Conservation (phyloP, 2,113 vertebrate genomes). For the Mustela nigripes region DNA sequence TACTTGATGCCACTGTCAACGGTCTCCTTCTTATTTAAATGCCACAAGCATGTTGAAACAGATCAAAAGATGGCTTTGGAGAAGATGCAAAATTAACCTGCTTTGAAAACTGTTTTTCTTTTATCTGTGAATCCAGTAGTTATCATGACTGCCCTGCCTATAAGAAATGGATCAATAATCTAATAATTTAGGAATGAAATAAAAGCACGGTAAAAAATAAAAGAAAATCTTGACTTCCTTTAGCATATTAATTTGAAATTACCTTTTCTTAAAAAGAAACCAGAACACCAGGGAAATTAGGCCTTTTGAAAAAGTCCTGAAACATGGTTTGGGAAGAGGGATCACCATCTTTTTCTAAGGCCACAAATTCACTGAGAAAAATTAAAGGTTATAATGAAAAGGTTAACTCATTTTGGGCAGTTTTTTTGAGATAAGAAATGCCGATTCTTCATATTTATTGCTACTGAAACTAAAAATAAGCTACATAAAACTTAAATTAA, state of each 20-base stretch:
- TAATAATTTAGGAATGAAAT: constrained; percentile 41
- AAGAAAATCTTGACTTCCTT: constrained; percentile 45
- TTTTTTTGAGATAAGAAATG: constrained; percentile 49
- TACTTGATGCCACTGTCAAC: neutral
- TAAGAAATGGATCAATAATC: constrained; percentile 1
- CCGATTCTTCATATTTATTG: constrained; percentile 6
- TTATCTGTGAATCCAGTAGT: neutral
- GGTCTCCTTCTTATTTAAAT: constrained; percentile 64
- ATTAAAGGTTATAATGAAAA: constrained; percentile 16
- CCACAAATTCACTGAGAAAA: constrained; percentile 51
- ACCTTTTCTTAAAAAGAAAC: constrained; percentile 29
- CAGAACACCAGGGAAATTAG: neutral
- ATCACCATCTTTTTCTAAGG: constrained; percentile 36
- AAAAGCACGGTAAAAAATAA: neutral
- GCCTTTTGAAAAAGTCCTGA: constrained; percentile 29
- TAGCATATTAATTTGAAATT: constrained; percentile 43
- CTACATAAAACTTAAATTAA: constrained; percentile 37
- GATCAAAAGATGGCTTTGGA: constrained; percentile 32
- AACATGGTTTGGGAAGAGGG: neutral
- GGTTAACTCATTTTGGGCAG: neutral
- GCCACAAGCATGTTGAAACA: neutral
- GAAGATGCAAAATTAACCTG: neutral
- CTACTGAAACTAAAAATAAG: constrained; percentile 43
- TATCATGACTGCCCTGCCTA: neutral
- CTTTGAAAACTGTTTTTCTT: constrained; percentile 40